Conservation (phyloP, 1,140 invertebrate genomes). For the Macrosteles quadrilineatus region DNA sequence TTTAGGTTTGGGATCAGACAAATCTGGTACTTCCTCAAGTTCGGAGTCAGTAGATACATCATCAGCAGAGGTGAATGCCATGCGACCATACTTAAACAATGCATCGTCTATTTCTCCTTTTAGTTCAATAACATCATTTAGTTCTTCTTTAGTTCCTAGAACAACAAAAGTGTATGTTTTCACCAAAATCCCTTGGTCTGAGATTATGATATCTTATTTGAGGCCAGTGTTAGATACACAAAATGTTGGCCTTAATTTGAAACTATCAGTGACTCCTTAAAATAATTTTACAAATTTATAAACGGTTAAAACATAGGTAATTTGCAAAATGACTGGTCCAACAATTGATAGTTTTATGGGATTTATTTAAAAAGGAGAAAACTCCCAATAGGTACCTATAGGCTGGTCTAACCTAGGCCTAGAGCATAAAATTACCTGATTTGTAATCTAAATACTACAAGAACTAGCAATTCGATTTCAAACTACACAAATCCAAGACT, state of each 20-base stretch:
- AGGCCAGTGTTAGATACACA: neutral
- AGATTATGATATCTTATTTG: neutral
- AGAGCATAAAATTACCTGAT: too few relatives aligned
- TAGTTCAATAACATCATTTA: neutral
- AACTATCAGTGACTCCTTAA: neutral
- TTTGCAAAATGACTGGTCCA: neutral
- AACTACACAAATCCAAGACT: too few relatives aligned
- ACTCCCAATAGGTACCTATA: too few relatives aligned
- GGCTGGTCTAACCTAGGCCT: too few relatives aligned
- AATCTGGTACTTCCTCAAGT: conserved; percentile 38
- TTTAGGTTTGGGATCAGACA: neutral
- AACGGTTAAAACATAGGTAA: neutral
- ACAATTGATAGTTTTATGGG: too few relatives aligned
- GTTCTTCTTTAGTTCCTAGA: neutral
- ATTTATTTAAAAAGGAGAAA: too few relatives aligned
- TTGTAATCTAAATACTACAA: too few relatives aligned
- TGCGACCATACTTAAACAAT: conserved; percentile 2
- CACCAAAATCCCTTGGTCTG: too few relatives aligned
- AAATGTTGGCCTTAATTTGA: neutral
- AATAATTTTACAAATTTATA: neutral
- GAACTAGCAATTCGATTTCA: too few relatives aligned
- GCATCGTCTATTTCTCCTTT: neutral
- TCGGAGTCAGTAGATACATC: conserved; percentile 37
- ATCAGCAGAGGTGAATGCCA: conserved; percentile 17
- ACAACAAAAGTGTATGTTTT: too few relatives aligned